These are phyloP conservation scores for Elephas maximus DNA, from an alignment of 2,113 vertebrate species.

Conservation along the genomic window DNA sequence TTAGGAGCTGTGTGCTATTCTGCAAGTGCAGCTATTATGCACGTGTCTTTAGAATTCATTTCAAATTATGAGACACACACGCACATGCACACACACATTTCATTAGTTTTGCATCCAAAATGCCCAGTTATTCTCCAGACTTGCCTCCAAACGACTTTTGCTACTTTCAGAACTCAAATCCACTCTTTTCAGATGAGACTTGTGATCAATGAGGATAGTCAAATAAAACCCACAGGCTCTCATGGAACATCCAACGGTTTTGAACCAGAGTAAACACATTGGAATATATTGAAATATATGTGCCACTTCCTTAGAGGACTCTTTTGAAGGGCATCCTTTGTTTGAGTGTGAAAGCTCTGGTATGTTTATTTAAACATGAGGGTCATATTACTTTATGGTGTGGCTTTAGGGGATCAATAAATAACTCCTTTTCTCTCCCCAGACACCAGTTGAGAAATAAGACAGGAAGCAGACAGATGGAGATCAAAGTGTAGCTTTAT, in stretches of 20 bases:
- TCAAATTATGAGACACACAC: not conserved
- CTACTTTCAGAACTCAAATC: constrained; percentile 9
- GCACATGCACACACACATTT: not conserved
- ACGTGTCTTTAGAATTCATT: not conserved
- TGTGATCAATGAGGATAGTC: constrained; percentile 31
- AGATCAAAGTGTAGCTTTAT: not conserved
- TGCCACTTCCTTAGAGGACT: constrained; percentile 2
- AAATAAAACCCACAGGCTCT: not conserved
- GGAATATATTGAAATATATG: not conserved
- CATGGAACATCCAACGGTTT: not conserved
- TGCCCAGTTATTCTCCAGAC: not conserved
- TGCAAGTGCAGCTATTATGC: not conserved
- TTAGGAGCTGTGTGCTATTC: not conserved
- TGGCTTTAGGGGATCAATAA: constrained; percentile 60
- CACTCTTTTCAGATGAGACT: not conserved
- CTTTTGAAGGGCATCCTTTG: constrained; percentile 44
- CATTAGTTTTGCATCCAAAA: not conserved
- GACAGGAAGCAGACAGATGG: constrained; percentile 4
- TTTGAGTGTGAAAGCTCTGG: constrained; percentile 46
- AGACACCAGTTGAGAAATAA: constrained; percentile 51
- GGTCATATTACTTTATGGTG: constrained; percentile 45
- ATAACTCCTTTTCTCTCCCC: constrained; percentile 52
- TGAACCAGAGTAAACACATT: not conserved
- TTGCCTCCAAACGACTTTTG: not conserved
- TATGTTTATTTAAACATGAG: constrained; percentile 34